Base-by-base conservation (phyloP, 2,113 vertebrate species). In the Chrysemys picta region DNA sequence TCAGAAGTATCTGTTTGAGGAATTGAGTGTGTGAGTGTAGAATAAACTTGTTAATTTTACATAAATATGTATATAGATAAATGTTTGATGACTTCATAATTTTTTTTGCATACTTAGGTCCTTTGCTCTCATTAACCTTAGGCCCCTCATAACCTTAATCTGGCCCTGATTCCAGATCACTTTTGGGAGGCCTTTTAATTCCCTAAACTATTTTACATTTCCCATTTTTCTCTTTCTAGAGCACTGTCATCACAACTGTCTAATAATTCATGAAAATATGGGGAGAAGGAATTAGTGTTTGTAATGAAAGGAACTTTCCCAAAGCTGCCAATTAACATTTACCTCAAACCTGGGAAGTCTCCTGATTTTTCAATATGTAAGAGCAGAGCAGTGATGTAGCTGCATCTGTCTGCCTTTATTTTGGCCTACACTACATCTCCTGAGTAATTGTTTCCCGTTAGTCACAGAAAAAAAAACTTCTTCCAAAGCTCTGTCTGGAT, bases 181-280 rank as follows among this genome's bases (percentile, higher is more conserved):
- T 89, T 24, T 87, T 25, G 42, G 80, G 82, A 87, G 79, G 35
- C 6, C 13, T 62, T 6, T 85, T 88, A 90, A 92, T 92, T 62
- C 38, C 56, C 21, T 76, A 21, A 78, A 89, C 53, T 95, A 95
- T 92, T 95, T 94, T 96, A 24, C 91, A 94, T 97, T 96, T 97
- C 88, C 29, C 91, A 5, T 97, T 96, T 35, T 93, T 89, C 87
- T 79, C 78, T 94, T 95, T 24, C 72, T 89, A 52, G 24, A 96
- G 78, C 47, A 85, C 38, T 84, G 3, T 94, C 86, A 83, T 89
- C 83, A 90, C 35, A 94, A 53, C 57, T 76, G 45, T 38, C 90
- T 95, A 89, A 93, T 57, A 54, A 5, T 89, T 93, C 89, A 79
- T 91, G 82, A 89, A 89, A 93, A 90, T 65, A 80, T 17, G 88